Base-by-base conservation (phyloP, 2,888 invertebrate species). In the Adelognathus sp. region DNA sequence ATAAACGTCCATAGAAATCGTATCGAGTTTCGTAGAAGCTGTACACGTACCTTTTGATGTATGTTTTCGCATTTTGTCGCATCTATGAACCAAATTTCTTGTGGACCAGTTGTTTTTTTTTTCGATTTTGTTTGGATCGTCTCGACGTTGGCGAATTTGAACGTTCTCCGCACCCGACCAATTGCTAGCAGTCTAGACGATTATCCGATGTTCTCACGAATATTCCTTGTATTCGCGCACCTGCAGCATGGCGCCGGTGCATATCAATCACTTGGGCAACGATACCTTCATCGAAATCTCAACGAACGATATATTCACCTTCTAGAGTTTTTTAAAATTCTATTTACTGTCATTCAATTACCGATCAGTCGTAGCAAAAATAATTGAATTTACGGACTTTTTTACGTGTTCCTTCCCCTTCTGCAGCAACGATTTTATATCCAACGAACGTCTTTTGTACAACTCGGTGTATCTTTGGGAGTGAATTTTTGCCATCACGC, bases 51-150 rank as follows among this genome's bases (percentile, higher is more conserved):
- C 76, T 76, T 76, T 76, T 31, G 21, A 9, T 11, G 39, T 56
- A 63, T 76, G 39, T 46, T 29, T 76, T 70, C 56, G 61, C 76
- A 76, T 76, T 76, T 76, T 46, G 33, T 9, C 27, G 29, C 16
- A 21, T 33, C 29, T 31, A 7, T 33, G 7, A 27, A 46, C 2
- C 9, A 46, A 18, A n/a, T 46, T n/a, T n/a, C n/a, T n/a, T n/a
- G n/a, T n/a, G n/a, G n/a, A n/a, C n/a, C n/a, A n/a, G n/a, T n/a
- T n/a, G n/a, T n/a, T n/a, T n/a, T n/a, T n/a, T n/a, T n/a, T n/a
- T n/a, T n/a, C n/a, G 21, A 44, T 31, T 18, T 56, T 29, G 29
- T n/a, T 36, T 9, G 41, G 29, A 44, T 29, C 16, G 21, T 24
- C 16, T 60, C 61, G 41, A 61, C 58, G n/a, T 14, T 27, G 16